Percentiles rank a stretch among this genome's conserved stretches.
Evolutionary conservation across 2,797 vertebrate genomes (phyloP).

Genomic region (Spinus olivaceus): DNA sequence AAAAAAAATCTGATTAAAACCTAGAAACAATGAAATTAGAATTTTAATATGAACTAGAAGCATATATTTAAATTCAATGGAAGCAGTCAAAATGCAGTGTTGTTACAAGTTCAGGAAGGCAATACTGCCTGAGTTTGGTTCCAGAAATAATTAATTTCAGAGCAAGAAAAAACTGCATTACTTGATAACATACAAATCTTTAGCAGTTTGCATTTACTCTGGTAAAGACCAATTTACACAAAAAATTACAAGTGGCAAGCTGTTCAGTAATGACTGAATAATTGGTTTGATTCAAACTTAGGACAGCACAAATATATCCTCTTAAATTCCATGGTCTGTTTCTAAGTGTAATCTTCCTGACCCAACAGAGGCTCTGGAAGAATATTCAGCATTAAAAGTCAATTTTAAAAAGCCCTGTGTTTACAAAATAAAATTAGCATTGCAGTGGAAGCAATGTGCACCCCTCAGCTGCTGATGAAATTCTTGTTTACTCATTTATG

Average conservation of each 20-base stretch:
- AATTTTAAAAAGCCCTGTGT: background rate
- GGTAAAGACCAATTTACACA: background rate
- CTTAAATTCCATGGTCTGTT: background rate
- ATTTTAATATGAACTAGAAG: background rate
- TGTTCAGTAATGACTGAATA: background rate
- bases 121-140: background rate
- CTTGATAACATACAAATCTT: background rate
- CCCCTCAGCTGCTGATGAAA: conserved; percentile 36
- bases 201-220: background rate
- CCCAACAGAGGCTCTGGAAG: background rate
- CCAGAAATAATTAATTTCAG: background rate
- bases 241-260: background rate
- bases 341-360: background rate
- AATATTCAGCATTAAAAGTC: background rate
- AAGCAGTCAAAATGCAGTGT: background rate
- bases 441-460: background rate
- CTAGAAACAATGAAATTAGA: background rate
- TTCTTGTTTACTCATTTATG: conserved; percentile 32
- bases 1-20: background rate
- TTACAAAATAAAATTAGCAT: background rate
- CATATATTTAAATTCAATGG: background rate
- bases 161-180: background rate
- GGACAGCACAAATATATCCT: background rate
- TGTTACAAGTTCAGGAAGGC: background rate
- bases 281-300: background rate